Base-by-base conservation (phyloP, 2,113 vertebrate genomes). In the Tricholaema leucomelas region DNA sequence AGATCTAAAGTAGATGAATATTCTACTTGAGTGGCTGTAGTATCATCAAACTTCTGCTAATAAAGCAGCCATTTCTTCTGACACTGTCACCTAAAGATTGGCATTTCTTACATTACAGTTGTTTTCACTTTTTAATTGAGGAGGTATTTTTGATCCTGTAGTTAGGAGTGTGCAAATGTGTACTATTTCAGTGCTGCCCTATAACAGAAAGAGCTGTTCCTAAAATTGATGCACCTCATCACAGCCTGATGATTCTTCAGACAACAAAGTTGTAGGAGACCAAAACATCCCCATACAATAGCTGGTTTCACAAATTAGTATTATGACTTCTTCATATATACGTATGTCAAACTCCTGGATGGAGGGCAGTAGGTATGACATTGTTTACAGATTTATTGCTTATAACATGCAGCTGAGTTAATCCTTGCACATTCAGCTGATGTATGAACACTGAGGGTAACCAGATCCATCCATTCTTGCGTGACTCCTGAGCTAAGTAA, bases 1-100 rank as follows among this genome's bases (percentile, higher is more conserved):
- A 94, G 83, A 96, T 81, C 80, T 92, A 75, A 91, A 94, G 64
- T 73, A 92, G 86, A 96, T 85, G 78, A 95, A 91, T 92, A 91
- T 66, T 94, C 64, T 95, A 54, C 78, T 94, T 60, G 59, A 93
- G 66, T 59, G 72, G 33, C 63, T 92, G 67, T 55, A 87, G 46
- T 79, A 79, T 74, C 90, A 86, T 91, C 82, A 93, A 88, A 90
- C n/a, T 81, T 52, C 73, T 67, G 73, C 72, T 94, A 88, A 94
- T 87, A 92, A 96, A 94, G 59, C 55, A 92, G 46, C 18, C 38
- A 60, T 85, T 94, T 94, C 60, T 96, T 86, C 48, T 89, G 74
- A 82, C 50, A 70, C 36, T 77, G 40, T 66, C 56, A 78, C 86
- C 88, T 65, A 66, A 69, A 81, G 85, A 91, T 30, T 63, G 61